phyloP scores from a whole-genome alignment of 1,140 invertebrate genomes.

The Diachasmimorpha longicaudata region DNA sequence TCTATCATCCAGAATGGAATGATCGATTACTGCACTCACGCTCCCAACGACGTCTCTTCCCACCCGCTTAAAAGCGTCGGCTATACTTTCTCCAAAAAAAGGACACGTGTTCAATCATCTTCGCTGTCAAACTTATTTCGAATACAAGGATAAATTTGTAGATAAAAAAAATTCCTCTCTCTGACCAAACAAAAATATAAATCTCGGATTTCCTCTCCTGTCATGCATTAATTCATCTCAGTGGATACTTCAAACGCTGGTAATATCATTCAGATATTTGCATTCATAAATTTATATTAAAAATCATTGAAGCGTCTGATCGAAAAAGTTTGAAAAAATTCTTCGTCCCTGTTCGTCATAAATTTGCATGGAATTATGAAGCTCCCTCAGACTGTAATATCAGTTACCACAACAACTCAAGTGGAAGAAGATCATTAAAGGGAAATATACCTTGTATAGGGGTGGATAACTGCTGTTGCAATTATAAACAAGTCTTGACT shows the following conservation, averaged over 20 bases:
- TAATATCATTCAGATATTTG: neutral
- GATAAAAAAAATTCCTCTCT: neutral
- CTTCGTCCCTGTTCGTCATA: neutral
- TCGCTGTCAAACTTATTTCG: conserved; percentile 14
- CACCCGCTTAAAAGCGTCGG: neutral
- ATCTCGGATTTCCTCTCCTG: neutral
- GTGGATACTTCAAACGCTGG: neutral
- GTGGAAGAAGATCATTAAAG: too few species aligned
- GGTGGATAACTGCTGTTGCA: too few species aligned
- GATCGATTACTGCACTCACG: too few species aligned
- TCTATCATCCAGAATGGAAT: too few species aligned
- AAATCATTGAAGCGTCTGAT: conserved; percentile 1
- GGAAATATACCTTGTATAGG: too few species aligned
- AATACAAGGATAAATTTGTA: neutral
- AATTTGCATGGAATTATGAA: neutral
- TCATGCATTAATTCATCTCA: conserved; percentile 4
- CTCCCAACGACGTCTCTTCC: neutral
- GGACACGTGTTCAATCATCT: conserved; percentile 10
- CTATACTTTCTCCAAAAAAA: conserved; percentile 14
- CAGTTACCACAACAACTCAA: neutral
- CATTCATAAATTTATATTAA: conserved; percentile 8
- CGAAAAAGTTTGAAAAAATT: neutral
- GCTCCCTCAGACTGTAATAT: neutral
- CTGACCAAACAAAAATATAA: neutral
- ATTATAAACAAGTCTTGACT: neutral